Evolutionary conservation across 2,113 vertebrate genomes (phyloP).

Genomic region (rat (Rattus norvegicus)): GRCr8 NC_086026.1:41338501-41339000

Average conservation of each 20-base stretch:
- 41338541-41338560: constrained; percentile 7
- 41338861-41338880: no score
- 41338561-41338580: neutral
- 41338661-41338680: neutral
- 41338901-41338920: neutral
- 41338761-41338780: neutral
- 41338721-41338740: neutral
- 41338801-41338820: neutral
- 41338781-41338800: neutral
- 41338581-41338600: neutral
- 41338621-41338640: neutral
- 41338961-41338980: neutral
- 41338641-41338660: neutral
- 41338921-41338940: neutral
- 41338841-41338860: neutral
- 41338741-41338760: neutral
- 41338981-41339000: neutral
- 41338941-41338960: neutral
- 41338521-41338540: neutral
- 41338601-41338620: neutral
- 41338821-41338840: neutral
- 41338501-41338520: neutral
- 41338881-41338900: neutral
- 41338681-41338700: neutral
- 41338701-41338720: neutral